Base-by-base conservation (phyloP, 2,113 vertebrate species). In the Hipposideros armiger region DNA sequence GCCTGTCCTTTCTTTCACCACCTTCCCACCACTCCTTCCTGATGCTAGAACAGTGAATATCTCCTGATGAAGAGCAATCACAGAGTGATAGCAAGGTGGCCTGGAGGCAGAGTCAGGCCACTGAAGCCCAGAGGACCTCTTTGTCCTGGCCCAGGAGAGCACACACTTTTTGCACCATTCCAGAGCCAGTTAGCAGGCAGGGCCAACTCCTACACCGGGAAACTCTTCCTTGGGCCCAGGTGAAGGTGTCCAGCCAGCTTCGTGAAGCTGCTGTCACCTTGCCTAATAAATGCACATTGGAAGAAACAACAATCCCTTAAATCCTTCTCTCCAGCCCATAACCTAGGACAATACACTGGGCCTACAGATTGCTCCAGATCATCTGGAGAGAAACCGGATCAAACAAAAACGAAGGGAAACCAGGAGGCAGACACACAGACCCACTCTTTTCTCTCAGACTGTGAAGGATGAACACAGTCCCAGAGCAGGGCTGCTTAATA, bases 341-440 rank as follows among this genome's bases (percentile, higher is more conserved):
- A 56, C 40, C n/a, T 5, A 24, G 26, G 40, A 87, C 1, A 40
- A 66, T 40, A 72, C 0, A 2, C 52, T 22, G 26, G 32, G 9
- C 52, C 90, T 70, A 10, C 28, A 86, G 77, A 60, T 9, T 40
- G 36, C 56, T 87, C 92, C 81, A 64, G 3, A 52, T 84, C 42
- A 20, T 50, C 85, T 58, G 24, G 14, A 56, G n/a, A 83, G 50
- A 77, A 94, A 84, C 81, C 0, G 4, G 28, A 88, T 50, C 40
- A 56, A 36, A 72, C 14, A 15, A 69, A 88, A 87, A 19, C 1
- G 5, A 78, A 76, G 96, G 72, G 72, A 90, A 96, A 42, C 19
- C 86, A 40, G 15, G 0, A 11, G 89, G 47, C 60, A 87, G 50
- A 60, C 10, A 11, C 16, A 40, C 70, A 64, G 42, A 50, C 50